These are phyloP conservation scores for Urocyon cinereoargenteus DNA, from an alignment of 2,797 vertebrate species.

Conservation along the genomic window DNA sequence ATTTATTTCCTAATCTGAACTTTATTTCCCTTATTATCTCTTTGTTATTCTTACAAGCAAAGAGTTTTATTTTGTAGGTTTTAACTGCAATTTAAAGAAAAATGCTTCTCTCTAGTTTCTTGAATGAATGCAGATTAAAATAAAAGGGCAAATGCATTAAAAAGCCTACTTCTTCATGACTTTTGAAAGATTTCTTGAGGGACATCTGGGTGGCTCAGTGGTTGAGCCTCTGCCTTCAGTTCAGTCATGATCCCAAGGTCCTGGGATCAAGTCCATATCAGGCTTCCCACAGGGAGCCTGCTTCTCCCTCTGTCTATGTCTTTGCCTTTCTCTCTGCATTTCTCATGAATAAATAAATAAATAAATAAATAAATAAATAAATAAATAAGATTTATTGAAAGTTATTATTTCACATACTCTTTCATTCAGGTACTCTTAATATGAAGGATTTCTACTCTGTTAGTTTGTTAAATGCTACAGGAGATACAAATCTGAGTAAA, in stretches of 20 bases:
- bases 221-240: too few species aligned
- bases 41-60: background rate
- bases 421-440: background rate
- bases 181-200: background rate
- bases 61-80: background rate
- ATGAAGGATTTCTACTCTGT: background rate
- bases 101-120: background rate
- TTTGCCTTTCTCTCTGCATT: too few species aligned
- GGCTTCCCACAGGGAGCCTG: too few species aligned
- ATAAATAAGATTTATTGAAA: background rate
- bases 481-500: background rate
- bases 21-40: conserved; percentile 13
- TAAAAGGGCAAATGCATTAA: background rate
- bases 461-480: background rate
- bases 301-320: too few species aligned
- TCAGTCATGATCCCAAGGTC: too few species aligned
- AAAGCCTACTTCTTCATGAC: background rate
- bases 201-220: too few species aligned
- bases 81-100: background rate
- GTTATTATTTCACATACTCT: background rate
- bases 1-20: background rate
- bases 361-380: too few species aligned
- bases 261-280: too few species aligned
- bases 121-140: conserved; percentile 21
- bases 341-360: too few species aligned